Conservation (phyloP, 2,113 vertebrate genomes). For the Trichomycterus rosablanca region DNA sequence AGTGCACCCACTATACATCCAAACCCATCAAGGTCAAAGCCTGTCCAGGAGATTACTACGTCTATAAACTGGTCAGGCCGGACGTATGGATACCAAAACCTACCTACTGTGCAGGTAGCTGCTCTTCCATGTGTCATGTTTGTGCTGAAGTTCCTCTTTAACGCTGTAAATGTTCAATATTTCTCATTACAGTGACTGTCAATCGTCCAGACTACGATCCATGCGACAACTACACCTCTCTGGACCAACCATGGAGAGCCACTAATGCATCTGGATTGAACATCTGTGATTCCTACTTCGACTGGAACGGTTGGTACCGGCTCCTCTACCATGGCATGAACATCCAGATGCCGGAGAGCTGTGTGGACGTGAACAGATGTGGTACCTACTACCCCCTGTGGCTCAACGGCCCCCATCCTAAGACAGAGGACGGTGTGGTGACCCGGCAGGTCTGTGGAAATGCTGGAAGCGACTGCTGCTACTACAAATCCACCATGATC, state of each 20-base stretch:
- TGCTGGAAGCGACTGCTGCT: background rate
- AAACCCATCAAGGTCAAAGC: conserved; percentile 20
- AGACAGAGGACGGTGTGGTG: background rate
- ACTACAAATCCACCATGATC: background rate
- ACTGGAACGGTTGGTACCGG: background rate
- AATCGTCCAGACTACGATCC: background rate
- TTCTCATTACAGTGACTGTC: background rate
- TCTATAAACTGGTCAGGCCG: conserved; percentile 11
- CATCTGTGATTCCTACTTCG: background rate
- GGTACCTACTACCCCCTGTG: background rate
- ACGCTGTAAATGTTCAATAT: background rate
- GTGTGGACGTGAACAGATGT: conserved; percentile 1
- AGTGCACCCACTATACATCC: conserved; percentile 10
- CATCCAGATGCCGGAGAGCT: background rate
- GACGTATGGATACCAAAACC: conserved; percentile 8
- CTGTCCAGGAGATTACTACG: background rate
- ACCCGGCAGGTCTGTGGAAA: background rate
- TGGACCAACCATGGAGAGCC: background rate
- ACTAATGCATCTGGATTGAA: background rate
- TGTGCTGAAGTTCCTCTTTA: too few relatives aligned
- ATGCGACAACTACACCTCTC: background rate
- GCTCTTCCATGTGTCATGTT: background rate
- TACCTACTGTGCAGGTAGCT: conserved; percentile 18
- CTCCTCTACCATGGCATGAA: background rate
- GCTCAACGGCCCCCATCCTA: background rate